phyloP scores from a whole-genome alignment of 2,797 vertebrate species.

The Arrhamphus sclerolepis region DNA sequence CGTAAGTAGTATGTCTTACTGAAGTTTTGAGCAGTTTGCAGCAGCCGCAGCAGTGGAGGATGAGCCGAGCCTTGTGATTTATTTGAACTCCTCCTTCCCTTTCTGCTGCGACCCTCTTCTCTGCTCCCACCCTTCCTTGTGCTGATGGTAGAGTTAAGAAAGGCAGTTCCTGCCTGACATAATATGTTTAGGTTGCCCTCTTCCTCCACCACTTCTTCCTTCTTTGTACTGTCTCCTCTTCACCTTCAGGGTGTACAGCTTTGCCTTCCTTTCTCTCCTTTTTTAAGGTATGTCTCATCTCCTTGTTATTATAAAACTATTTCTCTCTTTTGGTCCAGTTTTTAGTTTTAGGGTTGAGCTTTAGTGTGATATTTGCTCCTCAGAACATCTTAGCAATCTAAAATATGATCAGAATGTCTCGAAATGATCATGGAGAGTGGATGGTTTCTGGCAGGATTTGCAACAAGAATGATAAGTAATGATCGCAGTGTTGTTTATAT shows the following conservation, averaged over 20 bases:
- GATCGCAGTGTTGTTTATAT: background rate
- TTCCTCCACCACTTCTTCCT: constrained; percentile 33
- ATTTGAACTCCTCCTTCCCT: constrained; percentile 46
- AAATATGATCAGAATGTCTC: background rate
- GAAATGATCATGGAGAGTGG: constrained; percentile 1
- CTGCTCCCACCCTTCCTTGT: constrained; percentile 20
- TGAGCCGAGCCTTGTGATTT: constrained; percentile 33
- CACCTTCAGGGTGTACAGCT: constrained; percentile 15
- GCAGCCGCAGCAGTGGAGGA: constrained; percentile 25
- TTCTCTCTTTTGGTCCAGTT: constrained; percentile 10
- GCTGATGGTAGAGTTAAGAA: constrained; percentile 71
- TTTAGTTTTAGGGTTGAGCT: constrained; percentile 24
- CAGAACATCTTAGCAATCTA: background rate
- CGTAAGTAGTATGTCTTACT: constrained; percentile 61
- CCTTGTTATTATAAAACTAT: constrained; percentile 9
- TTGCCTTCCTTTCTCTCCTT: too few relatives aligned
- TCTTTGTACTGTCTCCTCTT: constrained; percentile 29
- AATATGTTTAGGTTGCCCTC: constrained; percentile 53
- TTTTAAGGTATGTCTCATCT: constrained; percentile 60
- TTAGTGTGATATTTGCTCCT: constrained; percentile 1
- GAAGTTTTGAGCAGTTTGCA: constrained; percentile 32
- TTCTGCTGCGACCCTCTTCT: constrained; percentile 23
- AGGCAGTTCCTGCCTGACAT: constrained; percentile 73
- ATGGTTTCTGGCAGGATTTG: background rate
- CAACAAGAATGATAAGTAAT: background rate